A percentile compares a stretch with the other conserved stretches of the same genome.
These are phyloP conservation scores for Eunapius fragilis DNA, from an alignment of 37 sponge, comb jelly and placozoan species.

Conservation along the genomic window DNA sequence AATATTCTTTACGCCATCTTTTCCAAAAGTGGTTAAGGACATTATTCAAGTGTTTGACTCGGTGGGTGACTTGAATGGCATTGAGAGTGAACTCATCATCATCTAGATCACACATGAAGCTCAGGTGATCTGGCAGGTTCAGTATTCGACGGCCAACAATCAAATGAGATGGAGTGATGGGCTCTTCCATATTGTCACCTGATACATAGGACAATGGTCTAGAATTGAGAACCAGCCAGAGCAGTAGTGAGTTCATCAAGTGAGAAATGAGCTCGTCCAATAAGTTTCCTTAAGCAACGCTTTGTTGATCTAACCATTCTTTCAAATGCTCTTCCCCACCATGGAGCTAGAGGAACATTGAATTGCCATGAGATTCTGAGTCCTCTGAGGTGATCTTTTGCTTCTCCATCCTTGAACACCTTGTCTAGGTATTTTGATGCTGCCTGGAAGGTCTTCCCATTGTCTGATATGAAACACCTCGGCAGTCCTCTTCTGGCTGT, in stretches of 20 bases:
- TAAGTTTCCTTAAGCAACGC: constrained; percentile 3
- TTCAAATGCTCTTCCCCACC: background rate
- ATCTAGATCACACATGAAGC: background rate
- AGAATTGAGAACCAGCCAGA: constrained; percentile 19
- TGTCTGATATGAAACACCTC: constrained; percentile 8
- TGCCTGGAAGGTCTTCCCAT: constrained; percentile 27
- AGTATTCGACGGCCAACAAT: constrained; percentile 28
- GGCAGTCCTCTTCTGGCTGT: constrained; percentile 36
- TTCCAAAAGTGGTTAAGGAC: constrained; percentile 32
- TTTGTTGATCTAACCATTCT: constrained; percentile 4
- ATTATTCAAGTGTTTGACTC: constrained; percentile 7
- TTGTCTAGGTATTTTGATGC: constrained; percentile 11
- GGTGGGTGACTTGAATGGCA: background rate
- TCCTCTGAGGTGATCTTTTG: background rate
- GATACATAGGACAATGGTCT: constrained; percentile 35
- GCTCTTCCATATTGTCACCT: constrained; percentile 34
- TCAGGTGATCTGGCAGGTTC: constrained; percentile 18
- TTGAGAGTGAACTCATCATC: constrained; percentile 26
- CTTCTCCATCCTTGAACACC: constrained; percentile 28
- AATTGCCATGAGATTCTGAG: constrained; percentile 2
- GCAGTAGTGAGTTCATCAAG: constrained; percentile 5
- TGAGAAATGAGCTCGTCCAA: constrained; percentile 5
- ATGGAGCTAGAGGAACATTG: background rate
- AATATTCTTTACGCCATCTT: constrained; percentile 30
- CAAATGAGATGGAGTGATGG: constrained; percentile 36